These are phyloP conservation scores for Globodera rostochiensis DNA, from an alignment of 1,140 invertebrate species.

Conservation along the genomic window DNA sequence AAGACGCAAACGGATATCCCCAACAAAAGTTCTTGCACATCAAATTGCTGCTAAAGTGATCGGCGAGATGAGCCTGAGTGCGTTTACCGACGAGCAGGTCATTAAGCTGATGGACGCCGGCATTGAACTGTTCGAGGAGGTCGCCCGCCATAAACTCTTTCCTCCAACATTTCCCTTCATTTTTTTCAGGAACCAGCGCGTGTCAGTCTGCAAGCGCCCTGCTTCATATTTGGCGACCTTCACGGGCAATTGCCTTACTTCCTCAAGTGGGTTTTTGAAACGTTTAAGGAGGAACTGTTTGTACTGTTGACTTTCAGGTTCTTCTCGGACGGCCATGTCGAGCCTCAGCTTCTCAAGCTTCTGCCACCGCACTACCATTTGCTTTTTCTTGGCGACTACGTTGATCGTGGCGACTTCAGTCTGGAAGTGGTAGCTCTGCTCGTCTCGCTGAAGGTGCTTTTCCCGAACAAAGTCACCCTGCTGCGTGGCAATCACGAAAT, in stretches of 20 bases:
- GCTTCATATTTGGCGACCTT: slow-evolving; percentile 11
- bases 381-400: slow-evolving; percentile 21
- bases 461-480: slow-evolving; percentile 73
- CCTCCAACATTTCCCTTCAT: too few relatives aligned
- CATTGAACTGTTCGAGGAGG: too few relatives aligned
- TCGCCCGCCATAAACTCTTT: too few relatives aligned
- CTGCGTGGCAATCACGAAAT: slow-evolving; percentile 56
- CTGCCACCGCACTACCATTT: background rate
- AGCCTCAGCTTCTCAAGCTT: background rate
- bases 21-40: too few relatives aligned
- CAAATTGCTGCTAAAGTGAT: too few relatives aligned
- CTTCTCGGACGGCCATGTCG: background rate
- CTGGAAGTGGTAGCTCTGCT: slow-evolving; percentile 71
- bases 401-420: slow-evolving; percentile 76
- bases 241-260: slow-evolving; percentile 10
- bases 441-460: slow-evolving; percentile 69
- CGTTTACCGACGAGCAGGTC: too few relatives aligned
- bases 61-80: too few relatives aligned
- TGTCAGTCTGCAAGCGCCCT: slow-evolving; percentile 5
- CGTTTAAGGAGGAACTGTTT: background rate
- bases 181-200: slow-evolving; percentile 6
- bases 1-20: too few relatives aligned
- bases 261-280: slow-evolving; percentile 32
- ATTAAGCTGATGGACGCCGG: too few relatives aligned
- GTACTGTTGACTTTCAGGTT: background rate